Conservation (phyloP, 2,797 vertebrate species). For the Coracias cyanogaster region DNA sequence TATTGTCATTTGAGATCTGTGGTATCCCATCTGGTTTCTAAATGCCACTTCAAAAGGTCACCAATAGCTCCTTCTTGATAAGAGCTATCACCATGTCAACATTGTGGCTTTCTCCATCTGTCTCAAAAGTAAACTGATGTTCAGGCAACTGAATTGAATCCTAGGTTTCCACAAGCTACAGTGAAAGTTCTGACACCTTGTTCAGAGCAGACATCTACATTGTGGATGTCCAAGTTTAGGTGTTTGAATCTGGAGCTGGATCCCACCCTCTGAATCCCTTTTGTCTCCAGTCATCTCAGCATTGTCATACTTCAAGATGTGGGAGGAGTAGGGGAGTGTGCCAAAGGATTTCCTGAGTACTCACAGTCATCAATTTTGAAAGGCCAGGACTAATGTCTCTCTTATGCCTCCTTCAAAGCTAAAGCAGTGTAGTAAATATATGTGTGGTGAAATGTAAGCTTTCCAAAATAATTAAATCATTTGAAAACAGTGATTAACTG, state of each 20-base stretch:
- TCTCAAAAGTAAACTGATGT: not conserved
- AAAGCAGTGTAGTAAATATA: not conserved
- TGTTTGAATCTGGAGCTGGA: not conserved
- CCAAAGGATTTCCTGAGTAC: not conserved
- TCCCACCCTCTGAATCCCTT: not conserved
- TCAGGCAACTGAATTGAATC: not conserved
- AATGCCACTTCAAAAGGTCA: not conserved
- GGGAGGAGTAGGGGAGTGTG: not conserved
- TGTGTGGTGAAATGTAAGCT: not conserved
- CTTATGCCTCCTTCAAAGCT: not conserved
- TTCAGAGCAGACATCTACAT: not conserved
- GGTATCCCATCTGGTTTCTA: not conserved
- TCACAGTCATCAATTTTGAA: not conserved
- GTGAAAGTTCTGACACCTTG: not conserved
- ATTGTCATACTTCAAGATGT: not conserved
- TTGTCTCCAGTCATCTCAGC: not conserved
- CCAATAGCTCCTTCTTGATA: not conserved
- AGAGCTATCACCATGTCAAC: not conserved
- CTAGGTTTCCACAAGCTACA: not conserved
- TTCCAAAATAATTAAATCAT: slow-evolving; percentile 12
- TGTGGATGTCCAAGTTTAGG: not conserved
- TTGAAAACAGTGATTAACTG: slow-evolving; percentile 26
- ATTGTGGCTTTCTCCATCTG: rapidly evolving
- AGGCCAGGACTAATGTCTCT: not conserved
- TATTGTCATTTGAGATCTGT: not conserved